Base-by-base conservation (phyloP, 2,113 vertebrate species). In the Leptobrachium ailaonicum region DNA sequence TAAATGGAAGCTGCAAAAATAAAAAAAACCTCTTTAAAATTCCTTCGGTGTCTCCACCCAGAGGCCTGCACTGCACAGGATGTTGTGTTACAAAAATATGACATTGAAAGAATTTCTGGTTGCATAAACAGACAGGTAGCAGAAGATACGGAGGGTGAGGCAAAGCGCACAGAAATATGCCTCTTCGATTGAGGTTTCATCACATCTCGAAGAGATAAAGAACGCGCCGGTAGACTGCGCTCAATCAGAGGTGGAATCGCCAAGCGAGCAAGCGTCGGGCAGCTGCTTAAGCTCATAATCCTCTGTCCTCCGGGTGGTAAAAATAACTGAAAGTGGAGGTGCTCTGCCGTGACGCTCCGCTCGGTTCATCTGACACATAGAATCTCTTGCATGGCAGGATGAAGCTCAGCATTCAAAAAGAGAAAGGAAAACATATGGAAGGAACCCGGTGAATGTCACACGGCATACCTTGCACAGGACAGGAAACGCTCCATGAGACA, bases 121-220 rank as follows among this genome's bases (percentile, higher is more conserved):
- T 69, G 41, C 6, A 13, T 77, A 77, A 60, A 77, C 76, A 70
- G 66, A 47, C 76, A 77, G 76, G 76, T 77, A 77, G 43, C 76
- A 47, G 20, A 40, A 69, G 54, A 77, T 77, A 70, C 8, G 11
- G 8, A 13, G 67, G 63, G 66, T 69, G 67, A 66, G 54, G 66
- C 14, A 4, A 47, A 58, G 20, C 2, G 53, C 41, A 6, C 56
- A 44, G 10, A 77, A 76, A 76, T 32, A 77, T 69, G 66, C 60
- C 40, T 20, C 4, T 13, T 60, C 50, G 42, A 76, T 56, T 76
- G 56, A 13, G 75, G 58, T 69, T 77, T 70, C 41, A 44, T 42
- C 75, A 44, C 63, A 13, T 7, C 40, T 68, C 12, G 4, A 6
- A 13, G 8, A 77, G 60, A 69, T 32, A 11, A n/a, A 40, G 62